Evolutionary conservation across 1,140 invertebrate species (phyloP).

Genomic region (Cotesia typhae): DNA sequence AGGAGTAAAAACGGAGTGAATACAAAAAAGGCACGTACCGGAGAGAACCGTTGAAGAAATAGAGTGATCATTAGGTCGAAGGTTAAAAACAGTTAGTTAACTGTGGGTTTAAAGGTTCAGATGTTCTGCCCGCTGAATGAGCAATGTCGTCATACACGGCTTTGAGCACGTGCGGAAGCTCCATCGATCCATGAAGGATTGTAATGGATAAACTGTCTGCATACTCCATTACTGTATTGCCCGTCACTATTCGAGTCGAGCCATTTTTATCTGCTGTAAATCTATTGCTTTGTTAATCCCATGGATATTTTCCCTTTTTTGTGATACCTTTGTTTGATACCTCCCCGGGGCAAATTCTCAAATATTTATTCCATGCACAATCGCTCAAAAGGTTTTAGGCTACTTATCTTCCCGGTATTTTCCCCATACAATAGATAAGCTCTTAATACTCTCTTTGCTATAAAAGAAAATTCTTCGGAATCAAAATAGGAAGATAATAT

Average conservation of each 20-base stretch:
- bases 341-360: no score
- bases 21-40: not conserved
- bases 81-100: slow-evolving; percentile 1
- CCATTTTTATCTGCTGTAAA: not conserved
- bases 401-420: no score
- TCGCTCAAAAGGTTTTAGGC: no score
- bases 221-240: not conserved
- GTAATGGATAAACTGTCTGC: slow-evolving; percentile 2
- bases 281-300: not conserved
- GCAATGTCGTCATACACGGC: not conserved
- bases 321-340: no score
- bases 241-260: no score
- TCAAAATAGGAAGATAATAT: no score
- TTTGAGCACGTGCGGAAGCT: slow-evolving; percentile 9
- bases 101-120: slow-evolving; percentile 10
- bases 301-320: not conserved
- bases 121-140: slow-evolving; percentile 2
- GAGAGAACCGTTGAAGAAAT: not conserved
- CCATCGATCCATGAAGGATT: not conserved
- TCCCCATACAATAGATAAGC: no score
- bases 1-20: slow-evolving; percentile 13
- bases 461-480: no score
- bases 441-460: no score
- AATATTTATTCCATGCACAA: no score
- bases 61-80: slow-evolving; percentile 23